Evolutionary conservation across 2,888 invertebrate genomes (phyloP).

Genomic region (Schrankia costaestrigalis): DNA sequence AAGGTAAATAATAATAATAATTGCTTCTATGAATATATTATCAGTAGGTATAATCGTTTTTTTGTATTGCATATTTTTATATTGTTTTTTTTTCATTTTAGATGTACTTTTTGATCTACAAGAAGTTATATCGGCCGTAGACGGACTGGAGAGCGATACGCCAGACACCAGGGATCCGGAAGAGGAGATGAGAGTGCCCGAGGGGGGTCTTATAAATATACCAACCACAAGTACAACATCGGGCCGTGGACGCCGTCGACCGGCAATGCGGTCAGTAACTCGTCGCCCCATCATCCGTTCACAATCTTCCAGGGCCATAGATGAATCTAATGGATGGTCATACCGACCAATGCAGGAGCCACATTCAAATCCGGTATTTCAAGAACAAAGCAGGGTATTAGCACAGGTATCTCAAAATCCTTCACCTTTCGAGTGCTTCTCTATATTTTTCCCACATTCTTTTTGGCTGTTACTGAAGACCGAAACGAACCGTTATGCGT

Average conservation of each 20-base stretch:
- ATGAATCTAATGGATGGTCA: slow-evolving; percentile 1
- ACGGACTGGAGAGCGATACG: background rate
- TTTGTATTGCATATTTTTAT: background rate
- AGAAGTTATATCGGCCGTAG: background rate
- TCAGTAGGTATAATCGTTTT: background rate
- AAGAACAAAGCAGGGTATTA: background rate
- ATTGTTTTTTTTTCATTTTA: background rate
- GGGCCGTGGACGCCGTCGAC: background rate
- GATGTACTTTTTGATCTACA: slow-evolving; percentile 2
- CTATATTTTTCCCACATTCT: background rate
- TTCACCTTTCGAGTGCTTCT: background rate
- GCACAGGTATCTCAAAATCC: background rate
- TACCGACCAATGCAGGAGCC: background rate
- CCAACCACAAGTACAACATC: background rate
- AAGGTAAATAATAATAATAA: background rate
- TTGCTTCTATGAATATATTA: background rate
- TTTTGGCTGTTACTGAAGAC: slow-evolving; percentile 1
- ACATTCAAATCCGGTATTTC: background rate
- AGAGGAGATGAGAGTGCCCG: too few species aligned
- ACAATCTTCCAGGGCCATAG: background rate
- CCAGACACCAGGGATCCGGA: background rate
- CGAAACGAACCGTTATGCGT: slow-evolving; percentile 6
- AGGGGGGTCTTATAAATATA: background rate
- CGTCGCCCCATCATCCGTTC: background rate
- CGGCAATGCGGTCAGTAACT: background rate